Evolutionary conservation across 2,797 vertebrate genomes (phyloP).

Genomic region (Falco concolor): DNA sequence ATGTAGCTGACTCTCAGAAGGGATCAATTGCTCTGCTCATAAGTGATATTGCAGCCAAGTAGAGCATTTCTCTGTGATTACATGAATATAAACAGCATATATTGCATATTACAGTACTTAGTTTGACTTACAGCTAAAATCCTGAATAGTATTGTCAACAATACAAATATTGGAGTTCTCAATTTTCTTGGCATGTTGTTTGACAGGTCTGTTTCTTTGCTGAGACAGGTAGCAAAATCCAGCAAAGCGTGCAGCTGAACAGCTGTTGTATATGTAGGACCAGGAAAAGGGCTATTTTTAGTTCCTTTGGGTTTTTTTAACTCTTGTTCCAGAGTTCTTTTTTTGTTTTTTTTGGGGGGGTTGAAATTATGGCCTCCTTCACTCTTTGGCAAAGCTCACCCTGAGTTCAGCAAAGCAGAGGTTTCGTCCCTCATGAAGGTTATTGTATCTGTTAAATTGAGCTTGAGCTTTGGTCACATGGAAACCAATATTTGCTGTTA

Average conservation of each 20-base stretch:
- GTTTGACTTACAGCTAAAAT: background rate
- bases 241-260: background rate
- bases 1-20: background rate
- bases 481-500: background rate
- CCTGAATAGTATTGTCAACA: background rate
- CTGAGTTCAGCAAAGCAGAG: background rate
- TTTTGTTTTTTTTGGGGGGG: too few species aligned
- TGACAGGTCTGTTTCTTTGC: background rate
- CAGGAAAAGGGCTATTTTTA: background rate
- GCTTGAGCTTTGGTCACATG: background rate
- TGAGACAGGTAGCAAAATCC: slow-evolving; percentile 6
- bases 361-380: background rate
- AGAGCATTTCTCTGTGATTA: background rate
- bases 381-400: background rate
- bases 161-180: background rate
- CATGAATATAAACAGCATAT: background rate
- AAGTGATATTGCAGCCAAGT: background rate
- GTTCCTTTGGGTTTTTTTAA: background rate
- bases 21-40: background rate
- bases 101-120: background rate
- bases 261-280: background rate
- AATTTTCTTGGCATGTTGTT: background rate
- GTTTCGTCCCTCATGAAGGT: background rate
- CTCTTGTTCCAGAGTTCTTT: background rate
- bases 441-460: background rate